Base-by-base conservation (phyloP, 2,113 vertebrate genomes). In the Emydocephalus ijimae region DNA sequence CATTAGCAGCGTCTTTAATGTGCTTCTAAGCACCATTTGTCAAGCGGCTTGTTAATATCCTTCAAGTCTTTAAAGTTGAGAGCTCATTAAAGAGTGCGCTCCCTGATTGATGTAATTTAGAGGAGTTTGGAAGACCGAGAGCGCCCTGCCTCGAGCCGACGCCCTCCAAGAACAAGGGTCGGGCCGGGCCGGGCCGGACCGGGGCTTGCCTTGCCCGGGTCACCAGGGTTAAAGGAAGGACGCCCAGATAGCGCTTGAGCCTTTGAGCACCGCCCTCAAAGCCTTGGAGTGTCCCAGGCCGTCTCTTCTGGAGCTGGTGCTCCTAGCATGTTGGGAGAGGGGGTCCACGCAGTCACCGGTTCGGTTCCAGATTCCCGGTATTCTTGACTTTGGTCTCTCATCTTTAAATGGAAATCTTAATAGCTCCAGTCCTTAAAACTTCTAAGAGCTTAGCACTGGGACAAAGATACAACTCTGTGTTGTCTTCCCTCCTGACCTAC, bases 11-110 rank as follows among this genome's bases (percentile, higher is more conserved):
- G 99, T 99, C 99, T 99, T 99, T 99, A 99, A 99, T 99, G 99
- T 99, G 99, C 99, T 99, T 99, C 99, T 99, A 99, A 99, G 99
- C 98, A 98, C 99, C 99, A 99, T 99, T 99, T 99, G 99, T 99
- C 99, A 99, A 99, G 99, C 98, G 98, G 99, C 99, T 99, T 99
- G 99, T 99, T 99, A 99, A 99, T 99, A 99, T 99, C 99, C 98
- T 99, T 99, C 99, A 99, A 99, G 99, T 99, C 99, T 99, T 99
- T 99, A 99, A 99, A 99, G 99, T 99, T 99, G 99, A 99, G 98
- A 99, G 99, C 99, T 99, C 99, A 99, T 99, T 99, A 99, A 99
- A 98, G 98, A 98, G 98, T 98, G 97, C 98, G 98, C 98, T 97
- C 98, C 97, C 98, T 98, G 99, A 99, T 98, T 98, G 98, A 99